phyloP scores from a whole-genome alignment of 2,113 vertebrate genomes.

The Brachionichthys hirsutus region DNA sequence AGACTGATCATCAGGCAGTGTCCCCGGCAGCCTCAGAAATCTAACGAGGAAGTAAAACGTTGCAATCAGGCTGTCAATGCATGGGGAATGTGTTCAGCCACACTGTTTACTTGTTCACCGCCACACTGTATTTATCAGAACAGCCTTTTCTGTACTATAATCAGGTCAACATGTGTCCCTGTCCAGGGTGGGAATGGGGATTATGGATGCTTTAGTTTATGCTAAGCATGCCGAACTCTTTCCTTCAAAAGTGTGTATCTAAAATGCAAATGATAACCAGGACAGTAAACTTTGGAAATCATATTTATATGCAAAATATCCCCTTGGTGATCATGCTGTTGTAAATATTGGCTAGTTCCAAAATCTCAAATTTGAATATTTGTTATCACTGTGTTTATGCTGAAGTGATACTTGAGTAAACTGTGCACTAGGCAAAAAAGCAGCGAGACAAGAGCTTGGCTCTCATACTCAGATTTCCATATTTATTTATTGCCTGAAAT shows the following conservation, averaged over 20 bases:
- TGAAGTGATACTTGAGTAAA: slow-evolving; percentile 74
- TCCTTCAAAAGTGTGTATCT: slow-evolving; percentile 40
- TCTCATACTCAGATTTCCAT: slow-evolving; percentile 78
- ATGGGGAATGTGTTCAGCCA: not conserved
- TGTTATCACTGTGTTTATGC: slow-evolving; percentile 69
- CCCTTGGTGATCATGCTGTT: slow-evolving; percentile 18
- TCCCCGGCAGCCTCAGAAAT: slow-evolving; percentile 16
- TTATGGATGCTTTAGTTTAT: slow-evolving; percentile 64
- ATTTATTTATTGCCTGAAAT: slow-evolving; percentile 82
- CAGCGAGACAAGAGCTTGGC: slow-evolving; percentile 66
- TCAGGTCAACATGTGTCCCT: slow-evolving; percentile 60
- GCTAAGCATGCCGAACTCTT: slow-evolving; percentile 51
- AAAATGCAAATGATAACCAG: slow-evolving; percentile 35
- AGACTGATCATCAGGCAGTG: slow-evolving; percentile 59
- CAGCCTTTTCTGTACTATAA: slow-evolving; percentile 41
- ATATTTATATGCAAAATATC: slow-evolving; percentile 35
- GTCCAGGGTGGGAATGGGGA: slow-evolving; percentile 58
- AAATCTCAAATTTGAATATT: slow-evolving; percentile 54
- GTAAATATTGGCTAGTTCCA: slow-evolving; percentile 45
- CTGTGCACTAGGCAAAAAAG: slow-evolving; percentile 69
- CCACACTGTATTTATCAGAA: slow-evolving; percentile 45
- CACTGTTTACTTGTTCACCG: slow-evolving; percentile 18
- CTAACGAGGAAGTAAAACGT: slow-evolving; percentile 14
- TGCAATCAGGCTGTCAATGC: too few species aligned
- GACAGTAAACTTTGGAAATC: not conserved